A percentile compares a stretch with the other conserved stretches of the same genome.
phyloP scores from a whole-genome alignment of 2,113 vertebrate species.

The Callocephalon fimbriatum region DNA sequence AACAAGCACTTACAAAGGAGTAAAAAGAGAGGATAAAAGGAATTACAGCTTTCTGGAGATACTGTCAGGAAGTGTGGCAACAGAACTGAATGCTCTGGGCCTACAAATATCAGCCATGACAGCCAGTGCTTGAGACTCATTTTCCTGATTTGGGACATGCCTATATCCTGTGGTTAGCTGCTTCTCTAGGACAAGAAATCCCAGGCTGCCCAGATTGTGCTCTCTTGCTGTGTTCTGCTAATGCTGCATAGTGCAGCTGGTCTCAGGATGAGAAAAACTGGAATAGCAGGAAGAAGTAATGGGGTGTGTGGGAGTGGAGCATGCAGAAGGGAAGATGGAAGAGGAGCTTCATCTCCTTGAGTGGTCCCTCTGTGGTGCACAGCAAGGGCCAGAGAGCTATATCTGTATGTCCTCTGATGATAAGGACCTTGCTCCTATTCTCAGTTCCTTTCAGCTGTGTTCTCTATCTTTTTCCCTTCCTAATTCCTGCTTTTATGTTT shows the following conservation, averaged over 20 bases:
- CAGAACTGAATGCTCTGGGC: background rate
- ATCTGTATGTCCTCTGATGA: too few relatives aligned
- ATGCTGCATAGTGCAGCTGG: background rate
- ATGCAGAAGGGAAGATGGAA: background rate
- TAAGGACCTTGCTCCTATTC: background rate
- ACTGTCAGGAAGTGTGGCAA: background rate
- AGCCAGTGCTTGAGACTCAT: background rate
- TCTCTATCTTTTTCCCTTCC: background rate
- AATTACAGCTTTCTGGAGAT: background rate
- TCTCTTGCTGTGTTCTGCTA: background rate
- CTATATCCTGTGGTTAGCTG: background rate
- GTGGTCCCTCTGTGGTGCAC: fast-evolving
- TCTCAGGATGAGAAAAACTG: background rate
- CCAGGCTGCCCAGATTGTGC: background rate
- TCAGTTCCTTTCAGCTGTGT: background rate
- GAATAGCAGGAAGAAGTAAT: background rate
- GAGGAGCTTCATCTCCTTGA: background rate
- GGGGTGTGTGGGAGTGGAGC: too few relatives aligned
- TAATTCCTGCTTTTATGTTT: background rate
- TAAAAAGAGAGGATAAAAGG: background rate
- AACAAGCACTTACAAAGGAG: background rate
- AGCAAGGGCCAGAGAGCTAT: background rate
- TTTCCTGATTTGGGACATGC: too few relatives aligned
- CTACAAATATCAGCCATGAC: background rate
- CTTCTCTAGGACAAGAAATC: background rate